Evolutionary conservation across 2,888 invertebrate genomes (phyloP).

Genomic region (Melipona bicolor): DNA sequence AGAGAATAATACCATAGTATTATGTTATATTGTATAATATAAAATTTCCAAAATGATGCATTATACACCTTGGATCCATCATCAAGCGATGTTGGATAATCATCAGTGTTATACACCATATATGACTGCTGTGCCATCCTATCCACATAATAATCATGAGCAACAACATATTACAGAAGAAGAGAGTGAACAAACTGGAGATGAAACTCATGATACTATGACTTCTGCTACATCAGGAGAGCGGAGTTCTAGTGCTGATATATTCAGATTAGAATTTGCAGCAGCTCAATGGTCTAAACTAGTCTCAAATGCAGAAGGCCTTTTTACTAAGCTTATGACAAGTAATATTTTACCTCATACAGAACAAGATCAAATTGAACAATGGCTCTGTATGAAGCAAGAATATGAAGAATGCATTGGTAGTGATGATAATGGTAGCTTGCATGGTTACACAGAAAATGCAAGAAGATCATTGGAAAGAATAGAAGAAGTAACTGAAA

Average conservation of each 20-base stretch:
- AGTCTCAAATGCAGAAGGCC: slow-evolving; percentile 92
- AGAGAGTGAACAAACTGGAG: slow-evolving; percentile 78
- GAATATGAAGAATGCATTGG: slow-evolving; percentile 94
- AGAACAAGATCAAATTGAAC: slow-evolving; percentile 91
- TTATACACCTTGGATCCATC: slow-evolving; percentile 73
- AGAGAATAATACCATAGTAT: slow-evolving; percentile 11
- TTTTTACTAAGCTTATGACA: slow-evolving; percentile 91
- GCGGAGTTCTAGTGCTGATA: slow-evolving; percentile 82
- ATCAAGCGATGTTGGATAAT: slow-evolving; percentile 69
- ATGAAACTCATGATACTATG: slow-evolving; percentile 79
- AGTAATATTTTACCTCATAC: slow-evolving; percentile 89
- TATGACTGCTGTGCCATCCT: slow-evolving; percentile 60
- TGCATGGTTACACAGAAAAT: slow-evolving; percentile 84
- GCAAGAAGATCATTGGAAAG: slow-evolving; percentile 85
- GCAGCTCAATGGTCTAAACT: slow-evolving; percentile 93
- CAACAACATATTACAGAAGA: slow-evolving; percentile 72
- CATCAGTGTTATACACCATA: slow-evolving; percentile 72
- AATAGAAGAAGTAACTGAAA: slow-evolving; percentile 86
- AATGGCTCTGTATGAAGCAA: slow-evolving; percentile 94
- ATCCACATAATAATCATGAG: slow-evolving; percentile 56
- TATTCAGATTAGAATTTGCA: slow-evolving; percentile 92
- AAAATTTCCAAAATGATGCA: slow-evolving; percentile 74
- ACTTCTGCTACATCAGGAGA: slow-evolving; percentile 81
- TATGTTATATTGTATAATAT: slow-evolving; percentile 19
- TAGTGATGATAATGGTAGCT: slow-evolving; percentile 84